These are phyloP conservation scores for Furcula furcula DNA, from an alignment of 2,888 invertebrate species.

Conservation along the genomic window DNA sequence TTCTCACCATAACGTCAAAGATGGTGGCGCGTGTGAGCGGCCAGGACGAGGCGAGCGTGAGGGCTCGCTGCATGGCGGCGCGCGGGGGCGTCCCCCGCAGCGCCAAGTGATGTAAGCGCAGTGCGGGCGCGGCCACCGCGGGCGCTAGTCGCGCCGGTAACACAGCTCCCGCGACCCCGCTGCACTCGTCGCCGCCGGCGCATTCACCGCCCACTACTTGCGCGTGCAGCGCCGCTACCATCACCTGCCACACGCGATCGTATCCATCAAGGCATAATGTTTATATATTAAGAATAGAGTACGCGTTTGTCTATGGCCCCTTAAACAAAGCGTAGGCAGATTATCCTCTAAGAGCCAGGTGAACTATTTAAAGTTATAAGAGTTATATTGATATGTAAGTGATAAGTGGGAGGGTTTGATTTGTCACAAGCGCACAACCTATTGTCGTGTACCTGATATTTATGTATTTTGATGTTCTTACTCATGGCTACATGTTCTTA, in stretches of 20 bases:
- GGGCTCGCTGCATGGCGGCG: constrained; percentile 95
- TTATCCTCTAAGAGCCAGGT: too few species aligned
- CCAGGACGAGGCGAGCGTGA: constrained; percentile 96
- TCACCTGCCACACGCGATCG: constrained; percentile 84
- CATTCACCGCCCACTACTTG: constrained; percentile 96
- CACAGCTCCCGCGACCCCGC: constrained; percentile 88
- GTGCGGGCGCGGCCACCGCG: constrained; percentile 91
- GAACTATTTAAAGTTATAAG: too few species aligned
- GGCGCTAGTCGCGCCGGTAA: constrained; percentile 92
- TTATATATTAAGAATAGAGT: too few species aligned
- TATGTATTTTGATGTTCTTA: too few species aligned
- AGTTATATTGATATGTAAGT: too few species aligned
- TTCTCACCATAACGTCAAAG: constrained; percentile 94
- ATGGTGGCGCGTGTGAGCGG: constrained; percentile 95
- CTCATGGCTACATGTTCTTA: too few species aligned
- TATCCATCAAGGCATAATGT: too few species aligned
- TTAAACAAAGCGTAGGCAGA: too few species aligned
- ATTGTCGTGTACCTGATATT: too few species aligned
- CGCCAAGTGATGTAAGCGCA: constrained; percentile 95
- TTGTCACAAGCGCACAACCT: too few species aligned
- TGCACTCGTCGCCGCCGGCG: constrained; percentile 83
- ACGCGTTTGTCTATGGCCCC: too few species aligned
- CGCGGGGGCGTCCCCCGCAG: constrained; percentile 92
- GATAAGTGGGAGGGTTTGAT: too few species aligned
- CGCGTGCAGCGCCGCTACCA: constrained; percentile 96